These are phyloP conservation scores for Tragelaphus strepsiceros DNA, from an alignment of 2,113 vertebrate species.

Conservation along the genomic window DNA sequence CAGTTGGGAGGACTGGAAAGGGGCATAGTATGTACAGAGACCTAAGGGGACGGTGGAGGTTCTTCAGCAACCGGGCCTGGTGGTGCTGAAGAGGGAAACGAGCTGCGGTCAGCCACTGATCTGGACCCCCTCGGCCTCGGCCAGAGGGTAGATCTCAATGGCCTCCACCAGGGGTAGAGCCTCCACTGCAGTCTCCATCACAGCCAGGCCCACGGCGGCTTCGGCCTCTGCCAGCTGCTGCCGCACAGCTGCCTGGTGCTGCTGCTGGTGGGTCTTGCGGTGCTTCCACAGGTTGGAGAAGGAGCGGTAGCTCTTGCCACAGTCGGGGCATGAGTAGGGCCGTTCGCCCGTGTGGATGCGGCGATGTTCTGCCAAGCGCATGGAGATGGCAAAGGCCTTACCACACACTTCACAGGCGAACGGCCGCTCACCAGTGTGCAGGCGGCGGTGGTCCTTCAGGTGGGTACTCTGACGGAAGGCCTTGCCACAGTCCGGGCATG, in stretches of 20 bases:
- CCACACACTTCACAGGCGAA: conserved; percentile 88
- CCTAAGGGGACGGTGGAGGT: neutral
- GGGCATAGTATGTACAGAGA: conserved; percentile 19
- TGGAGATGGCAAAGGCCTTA: conserved; percentile 90
- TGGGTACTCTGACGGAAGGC: conserved; percentile 92
- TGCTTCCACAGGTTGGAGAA: conserved; percentile 92
- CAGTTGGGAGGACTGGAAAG: neutral
- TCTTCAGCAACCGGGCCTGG: neutral
- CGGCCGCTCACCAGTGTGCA: conserved; percentile 89
- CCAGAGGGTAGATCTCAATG: conserved; percentile 79
- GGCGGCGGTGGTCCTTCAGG: conserved; percentile 90
- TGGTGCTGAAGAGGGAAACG: neutral
- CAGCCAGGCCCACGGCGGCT: conserved; percentile 67
- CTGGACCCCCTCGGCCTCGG: conserved; percentile 68
- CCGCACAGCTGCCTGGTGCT: conserved; percentile 71
- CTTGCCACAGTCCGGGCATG: conserved; percentile 84
- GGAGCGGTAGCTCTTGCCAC: conserved; percentile 90
- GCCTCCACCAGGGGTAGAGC: conserved; percentile 79
- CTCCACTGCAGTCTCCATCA: conserved; percentile 61
- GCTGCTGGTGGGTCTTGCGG: conserved; percentile 86
- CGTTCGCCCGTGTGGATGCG: conserved; percentile 89
- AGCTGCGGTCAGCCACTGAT: conserved; percentile 58
- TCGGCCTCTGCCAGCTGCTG: conserved; percentile 63
- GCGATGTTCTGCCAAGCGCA: conserved; percentile 90
- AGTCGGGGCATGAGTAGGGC: conserved; percentile 85